Evolutionary conservation across 2,797 vertebrate species (phyloP).

Genomic region (Leptodactylus fallax): DNA sequence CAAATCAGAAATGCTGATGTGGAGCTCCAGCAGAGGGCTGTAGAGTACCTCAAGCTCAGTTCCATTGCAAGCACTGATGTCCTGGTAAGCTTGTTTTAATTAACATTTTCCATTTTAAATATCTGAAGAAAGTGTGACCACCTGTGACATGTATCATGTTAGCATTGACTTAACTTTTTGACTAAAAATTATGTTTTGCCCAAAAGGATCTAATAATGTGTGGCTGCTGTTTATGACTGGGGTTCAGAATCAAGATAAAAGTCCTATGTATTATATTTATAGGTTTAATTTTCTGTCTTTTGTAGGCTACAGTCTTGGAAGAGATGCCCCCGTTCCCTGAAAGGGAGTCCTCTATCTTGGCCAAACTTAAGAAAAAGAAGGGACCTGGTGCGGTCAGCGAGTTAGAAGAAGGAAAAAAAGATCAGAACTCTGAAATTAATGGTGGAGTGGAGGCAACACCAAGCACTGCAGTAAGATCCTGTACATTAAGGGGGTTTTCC

Average conservation of each 20-base stretch:
- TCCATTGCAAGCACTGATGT: constrained; percentile 86
- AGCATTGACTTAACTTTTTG: background rate
- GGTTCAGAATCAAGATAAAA: background rate
- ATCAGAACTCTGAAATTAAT: constrained; percentile 82
- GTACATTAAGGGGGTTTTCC: no score
- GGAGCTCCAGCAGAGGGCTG: constrained; percentile 90
- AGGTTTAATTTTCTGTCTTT: background rate
- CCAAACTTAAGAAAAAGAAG: constrained; percentile 78
- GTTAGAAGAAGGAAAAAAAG: constrained; percentile 80
- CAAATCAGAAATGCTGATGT: constrained; percentile 92
- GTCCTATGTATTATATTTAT: background rate
- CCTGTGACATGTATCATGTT: background rate
- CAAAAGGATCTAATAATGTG: background rate
- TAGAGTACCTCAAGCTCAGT: constrained; percentile 93
- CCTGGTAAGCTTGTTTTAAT: constrained; percentile 72
- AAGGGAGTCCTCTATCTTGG: constrained; percentile 75
- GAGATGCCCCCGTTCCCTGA: constrained; percentile 78
- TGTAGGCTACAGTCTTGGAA: constrained; percentile 81
- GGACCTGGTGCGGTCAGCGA: constrained; percentile 75
- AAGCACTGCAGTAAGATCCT: constrained; percentile 83
- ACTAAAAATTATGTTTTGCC: no score
- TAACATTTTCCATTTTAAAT: background rate
- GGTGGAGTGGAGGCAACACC: constrained; percentile 82
- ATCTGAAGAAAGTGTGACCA: background rate
- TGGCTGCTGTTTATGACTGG: background rate